phyloP scores from a whole-genome alignment of 1,140 invertebrate species.

The Diprion similis region DNA sequence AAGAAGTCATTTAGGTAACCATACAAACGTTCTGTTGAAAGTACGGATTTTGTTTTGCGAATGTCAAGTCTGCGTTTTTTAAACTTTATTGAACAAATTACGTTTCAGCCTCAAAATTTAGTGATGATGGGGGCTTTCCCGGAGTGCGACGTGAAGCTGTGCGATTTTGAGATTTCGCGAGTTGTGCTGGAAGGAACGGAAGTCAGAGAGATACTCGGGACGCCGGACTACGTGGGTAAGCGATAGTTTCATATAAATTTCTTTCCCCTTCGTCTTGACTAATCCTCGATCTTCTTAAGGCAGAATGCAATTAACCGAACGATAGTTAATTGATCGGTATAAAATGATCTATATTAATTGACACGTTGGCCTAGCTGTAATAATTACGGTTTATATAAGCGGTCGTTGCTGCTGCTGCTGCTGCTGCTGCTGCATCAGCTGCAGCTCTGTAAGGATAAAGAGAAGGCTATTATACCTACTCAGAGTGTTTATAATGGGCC shows the following conservation, averaged over 20 bases:
- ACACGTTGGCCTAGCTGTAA: constrained; percentile 33
- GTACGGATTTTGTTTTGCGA: too few species aligned
- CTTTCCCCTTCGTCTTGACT: not conserved
- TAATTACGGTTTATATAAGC: not conserved
- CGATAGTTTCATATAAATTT: constrained; percentile 9
- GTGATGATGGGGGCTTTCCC: constrained; percentile 76
- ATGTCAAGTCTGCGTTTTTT: too few species aligned
- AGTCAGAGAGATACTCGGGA: constrained; percentile 79
- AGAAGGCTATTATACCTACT: not conserved
- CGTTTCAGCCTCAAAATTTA: constrained; percentile 76
- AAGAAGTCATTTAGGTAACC: too few species aligned
- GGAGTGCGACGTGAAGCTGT: constrained; percentile 75
- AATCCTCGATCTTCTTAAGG: not conserved
- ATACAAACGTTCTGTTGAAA: too few species aligned
- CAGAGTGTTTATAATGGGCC: not conserved
- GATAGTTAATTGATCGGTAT: not conserved
- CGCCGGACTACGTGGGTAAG: constrained; percentile 82
- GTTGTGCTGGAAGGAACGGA: constrained; percentile 72
- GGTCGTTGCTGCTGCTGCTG: not conserved
- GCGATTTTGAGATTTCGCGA: constrained; percentile 80
- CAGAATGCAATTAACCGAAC: too few species aligned
- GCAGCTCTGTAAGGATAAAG: not conserved
- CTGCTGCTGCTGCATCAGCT: not conserved
- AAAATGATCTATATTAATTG: constrained; percentile 40
- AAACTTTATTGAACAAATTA: not conserved